These are phyloP conservation scores for Anthrax anthrax DNA, from an alignment of 2,888 invertebrate genomes.

Conservation along the genomic window DNA sequence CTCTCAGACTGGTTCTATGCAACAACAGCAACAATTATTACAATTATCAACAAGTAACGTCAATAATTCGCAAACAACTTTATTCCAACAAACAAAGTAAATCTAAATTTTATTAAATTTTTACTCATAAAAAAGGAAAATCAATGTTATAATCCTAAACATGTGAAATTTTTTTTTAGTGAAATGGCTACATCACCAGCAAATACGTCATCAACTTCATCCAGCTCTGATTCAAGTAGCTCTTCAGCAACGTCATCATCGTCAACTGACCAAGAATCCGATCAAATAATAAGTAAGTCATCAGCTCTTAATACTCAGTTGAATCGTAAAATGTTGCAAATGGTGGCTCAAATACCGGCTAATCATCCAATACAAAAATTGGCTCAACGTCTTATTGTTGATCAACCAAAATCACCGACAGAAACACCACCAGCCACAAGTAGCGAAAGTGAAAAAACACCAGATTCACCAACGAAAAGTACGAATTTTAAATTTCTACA, in stretches of 20 bases:
- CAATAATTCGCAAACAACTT: not conserved
- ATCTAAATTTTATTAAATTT: no score
- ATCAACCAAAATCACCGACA: constrained; percentile 33
- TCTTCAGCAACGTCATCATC: constrained; percentile 25
- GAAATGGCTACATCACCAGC: constrained; percentile 12
- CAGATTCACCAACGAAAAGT: constrained; percentile 18
- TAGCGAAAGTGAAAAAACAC: constrained; percentile 5
- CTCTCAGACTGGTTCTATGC: constrained; percentile 14
- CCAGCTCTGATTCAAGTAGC: constrained; percentile 18
- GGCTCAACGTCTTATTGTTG: constrained; percentile 29
- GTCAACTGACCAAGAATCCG: constrained; percentile 16
- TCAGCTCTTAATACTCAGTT: constrained; percentile 20
- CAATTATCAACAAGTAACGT: constrained; percentile 3
- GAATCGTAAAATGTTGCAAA: constrained; percentile 26
- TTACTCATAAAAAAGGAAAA: no score
- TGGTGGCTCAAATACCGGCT: constrained; percentile 27
- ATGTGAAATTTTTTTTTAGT: not conserved
- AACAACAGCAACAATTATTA: constrained; percentile 20
- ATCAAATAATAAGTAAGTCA: constrained; percentile 16
- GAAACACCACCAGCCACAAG: constrained; percentile 23
- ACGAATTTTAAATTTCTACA: constrained; percentile 20
- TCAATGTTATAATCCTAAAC: not conserved
- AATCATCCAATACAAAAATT: constrained; percentile 19
- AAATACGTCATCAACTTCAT: constrained; percentile 12
- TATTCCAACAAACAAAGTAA: constrained; percentile 6